Conservation (phyloP, 2,113 vertebrate genomes). For the Polypterus senegalus region DNA sequence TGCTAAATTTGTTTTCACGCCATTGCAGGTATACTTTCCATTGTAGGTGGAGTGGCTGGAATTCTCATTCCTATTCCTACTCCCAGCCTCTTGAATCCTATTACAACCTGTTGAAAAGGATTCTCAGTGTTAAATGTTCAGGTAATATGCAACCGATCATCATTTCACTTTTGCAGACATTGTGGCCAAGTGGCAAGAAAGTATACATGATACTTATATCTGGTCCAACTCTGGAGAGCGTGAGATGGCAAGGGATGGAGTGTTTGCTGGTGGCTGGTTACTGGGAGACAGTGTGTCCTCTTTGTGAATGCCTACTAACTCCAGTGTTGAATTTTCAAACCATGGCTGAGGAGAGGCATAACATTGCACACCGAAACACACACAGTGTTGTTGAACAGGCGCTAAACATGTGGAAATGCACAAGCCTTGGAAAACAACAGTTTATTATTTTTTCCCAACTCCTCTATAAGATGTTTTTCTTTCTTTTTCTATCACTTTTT, state of each 20-base stretch:
- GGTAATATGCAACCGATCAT: neutral
- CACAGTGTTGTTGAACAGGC: neutral
- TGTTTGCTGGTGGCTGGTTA: neutral
- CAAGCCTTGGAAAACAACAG: no score
- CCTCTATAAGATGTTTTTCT: no score
- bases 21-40: neutral
- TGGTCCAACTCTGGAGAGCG: neutral
- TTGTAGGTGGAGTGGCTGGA: neutral
- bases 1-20: neutral
- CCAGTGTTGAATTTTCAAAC: neutral
- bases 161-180: neutral
- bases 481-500: no score
- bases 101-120: neutral
- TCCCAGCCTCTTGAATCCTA: neutral
- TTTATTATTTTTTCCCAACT: no score
- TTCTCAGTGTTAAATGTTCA: neutral
- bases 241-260: neutral
- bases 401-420: neutral
- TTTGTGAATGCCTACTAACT: neutral
- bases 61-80: neutral
- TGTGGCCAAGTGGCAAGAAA: slow-evolving; percentile 3
- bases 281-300: slow-evolving; percentile 4
- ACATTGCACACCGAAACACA: neutral
- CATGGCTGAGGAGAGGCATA: neutral
- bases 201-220: neutral